Evolutionary conservation across 2,113 vertebrate genomes (phyloP).

Genomic region (Dunckerocampus dactyliophorus): DNA sequence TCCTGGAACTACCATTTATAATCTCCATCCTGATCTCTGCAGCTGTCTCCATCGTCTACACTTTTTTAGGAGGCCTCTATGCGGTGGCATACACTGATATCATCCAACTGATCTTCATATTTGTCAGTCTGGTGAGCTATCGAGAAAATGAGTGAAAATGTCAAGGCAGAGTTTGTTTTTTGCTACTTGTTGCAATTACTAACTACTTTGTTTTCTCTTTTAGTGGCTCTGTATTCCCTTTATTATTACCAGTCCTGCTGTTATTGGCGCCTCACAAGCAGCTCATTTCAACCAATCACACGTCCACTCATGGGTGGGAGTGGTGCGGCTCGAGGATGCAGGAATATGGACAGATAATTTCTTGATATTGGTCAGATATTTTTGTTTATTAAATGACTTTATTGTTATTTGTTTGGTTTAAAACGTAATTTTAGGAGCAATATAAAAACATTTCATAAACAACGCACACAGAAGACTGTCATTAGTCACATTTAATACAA

Average conservation of each 20-base stretch:
- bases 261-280: conserved; percentile 51
- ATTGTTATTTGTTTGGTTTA: neutral
- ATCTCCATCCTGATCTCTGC: conserved; percentile 72
- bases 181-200: neutral
- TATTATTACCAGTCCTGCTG: conserved; percentile 66
- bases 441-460: too few relatives aligned
- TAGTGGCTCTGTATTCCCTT: conserved; percentile 76
- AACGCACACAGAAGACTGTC: too few relatives aligned
- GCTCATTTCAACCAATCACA: conserved; percentile 33
- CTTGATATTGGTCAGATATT: conserved; percentile 66
- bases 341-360: conserved; percentile 74
- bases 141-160: neutral
- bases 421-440: neutral
- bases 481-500: too few relatives aligned
- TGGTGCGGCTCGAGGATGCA: conserved; percentile 46
- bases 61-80: conserved; percentile 75
- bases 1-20: conserved; percentile 65
- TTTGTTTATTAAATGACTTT: neutral
- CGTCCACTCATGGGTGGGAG: conserved; percentile 27
- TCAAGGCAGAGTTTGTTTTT: neutral
- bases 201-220: conserved; percentile 20
- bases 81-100: conserved; percentile 80
- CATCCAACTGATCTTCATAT: conserved; percentile 73
- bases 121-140: conserved; percentile 74
- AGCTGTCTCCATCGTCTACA: conserved; percentile 71